Percentiles rank a stretch among this genome's conserved stretches.
These are phyloP conservation scores for Dallia pectoralis DNA, from an alignment of 2,797 vertebrate species.

Conservation along the genomic window DNA sequence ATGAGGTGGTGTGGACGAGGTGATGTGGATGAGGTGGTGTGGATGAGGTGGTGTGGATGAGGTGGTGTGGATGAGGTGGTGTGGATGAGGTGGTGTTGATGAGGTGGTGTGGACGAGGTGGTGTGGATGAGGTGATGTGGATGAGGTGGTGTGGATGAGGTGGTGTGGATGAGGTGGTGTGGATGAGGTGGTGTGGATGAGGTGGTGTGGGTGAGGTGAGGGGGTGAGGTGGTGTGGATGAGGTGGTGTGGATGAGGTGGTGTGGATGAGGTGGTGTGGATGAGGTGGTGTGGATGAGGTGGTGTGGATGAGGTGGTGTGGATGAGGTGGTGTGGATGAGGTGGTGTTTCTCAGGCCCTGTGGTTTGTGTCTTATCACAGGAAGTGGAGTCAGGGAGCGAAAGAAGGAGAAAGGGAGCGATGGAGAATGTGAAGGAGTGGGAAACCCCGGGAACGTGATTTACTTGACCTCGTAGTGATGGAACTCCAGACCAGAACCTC, in stretches of 20 bases:
- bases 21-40: conserved; percentile 88
- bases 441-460: conserved; percentile 90
- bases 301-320: conserved; percentile 84
- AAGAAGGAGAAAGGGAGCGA: conserved; percentile 62
- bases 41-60: conserved; percentile 89
- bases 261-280: conserved; percentile 84
- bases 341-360: conserved; percentile 89
- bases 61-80: too few species aligned
- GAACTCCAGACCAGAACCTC: conserved; percentile 90
- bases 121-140: conserved; percentile 91
- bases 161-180: conserved; percentile 88
- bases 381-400: conserved; percentile 79
- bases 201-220: too few species aligned
- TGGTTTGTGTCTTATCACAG: conserved; percentile 84
- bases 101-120: conserved; percentile 82
- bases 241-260: conserved; percentile 91
- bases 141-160: conserved; percentile 84
- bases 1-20: conserved; percentile 84
- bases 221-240: conserved; percentile 87
- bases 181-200: conserved; percentile 89
- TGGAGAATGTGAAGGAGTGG: conserved; percentile 52
- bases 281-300: conserved; percentile 92
- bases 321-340: conserved; percentile 87
- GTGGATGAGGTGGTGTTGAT: conserved; percentile 91
- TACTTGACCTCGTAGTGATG: conserved; percentile 92